These are phyloP conservation scores for Mellivora capensis DNA, from an alignment of 2,113 vertebrate genomes.

Conservation along the genomic window DNA sequence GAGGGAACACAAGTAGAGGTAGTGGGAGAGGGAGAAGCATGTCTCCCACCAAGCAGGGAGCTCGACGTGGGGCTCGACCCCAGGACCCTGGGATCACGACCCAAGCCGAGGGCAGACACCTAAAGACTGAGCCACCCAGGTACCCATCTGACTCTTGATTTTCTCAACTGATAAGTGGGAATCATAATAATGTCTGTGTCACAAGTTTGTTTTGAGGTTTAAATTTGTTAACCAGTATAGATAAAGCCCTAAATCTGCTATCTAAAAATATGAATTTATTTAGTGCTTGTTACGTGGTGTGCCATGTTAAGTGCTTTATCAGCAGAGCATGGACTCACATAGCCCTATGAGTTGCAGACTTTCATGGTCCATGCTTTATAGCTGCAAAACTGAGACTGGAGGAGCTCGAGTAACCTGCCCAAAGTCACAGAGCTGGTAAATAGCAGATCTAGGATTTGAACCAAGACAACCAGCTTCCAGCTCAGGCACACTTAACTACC, in stretches of 20 bases:
- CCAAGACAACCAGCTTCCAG: neutral
- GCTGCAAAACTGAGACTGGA: neutral
- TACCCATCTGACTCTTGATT: neutral
- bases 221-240: neutral
- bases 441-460: constrained; percentile 15
- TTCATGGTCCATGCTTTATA: neutral
- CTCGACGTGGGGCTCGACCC: no score
- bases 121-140: no score
- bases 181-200: neutral
- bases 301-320: neutral
- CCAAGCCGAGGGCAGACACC: no score
- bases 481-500: neutral
- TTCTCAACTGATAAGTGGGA: neutral
- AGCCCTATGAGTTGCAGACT: neutral
- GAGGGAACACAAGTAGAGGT: no score
- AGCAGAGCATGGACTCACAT: neutral
- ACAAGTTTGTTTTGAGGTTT: constrained; percentile 33
- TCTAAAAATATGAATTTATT: constrained; percentile 15
- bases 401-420: neutral
- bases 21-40: no score
- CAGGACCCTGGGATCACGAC: no score
- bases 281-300: neutral
- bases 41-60: no score
- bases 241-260: neutral
- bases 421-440: neutral